phyloP scores from a whole-genome alignment of 2,113 vertebrate species.

The Marmota monax region DNA sequence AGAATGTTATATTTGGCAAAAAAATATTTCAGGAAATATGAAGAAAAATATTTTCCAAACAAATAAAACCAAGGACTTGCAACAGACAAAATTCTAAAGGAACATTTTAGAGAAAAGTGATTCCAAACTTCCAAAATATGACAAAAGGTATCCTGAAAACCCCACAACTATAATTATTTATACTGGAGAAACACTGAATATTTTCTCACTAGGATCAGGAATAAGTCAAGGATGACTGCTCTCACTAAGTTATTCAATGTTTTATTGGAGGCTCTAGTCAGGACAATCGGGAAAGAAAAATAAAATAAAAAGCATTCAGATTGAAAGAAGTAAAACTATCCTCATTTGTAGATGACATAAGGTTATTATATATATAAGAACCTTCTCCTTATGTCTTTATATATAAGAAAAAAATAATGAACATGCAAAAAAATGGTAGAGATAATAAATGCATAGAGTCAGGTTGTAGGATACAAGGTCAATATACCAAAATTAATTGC shows the following conservation, averaged over 20 bases:
- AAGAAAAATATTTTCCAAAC: neutral
- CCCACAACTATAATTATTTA: neutral
- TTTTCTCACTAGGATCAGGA: neutral
- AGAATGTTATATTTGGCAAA: slow-evolving; percentile 7
- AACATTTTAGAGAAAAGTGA: neutral
- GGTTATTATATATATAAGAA: neutral
- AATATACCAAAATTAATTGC: neutral
- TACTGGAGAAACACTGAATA: neutral
- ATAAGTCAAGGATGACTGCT: neutral
- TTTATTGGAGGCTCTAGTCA: neutral
- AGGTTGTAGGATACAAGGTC: neutral
- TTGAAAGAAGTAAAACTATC: neutral
- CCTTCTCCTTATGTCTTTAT: neutral
- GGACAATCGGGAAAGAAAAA: neutral
- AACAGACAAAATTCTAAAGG: slow-evolving; percentile 6
- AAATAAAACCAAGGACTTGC: neutral
- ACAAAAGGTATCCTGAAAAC: neutral
- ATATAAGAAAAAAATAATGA: neutral
- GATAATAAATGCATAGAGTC: neutral
- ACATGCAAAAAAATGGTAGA: neutral
- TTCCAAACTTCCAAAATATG: neutral
- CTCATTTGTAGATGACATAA: neutral
- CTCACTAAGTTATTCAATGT: neutral
- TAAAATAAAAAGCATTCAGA: neutral
- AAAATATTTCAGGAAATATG: neutral